Evolutionary conservation across 2,797 vertebrate species (phyloP).

Genomic region (Ambastaia sidthimunki): DNA sequence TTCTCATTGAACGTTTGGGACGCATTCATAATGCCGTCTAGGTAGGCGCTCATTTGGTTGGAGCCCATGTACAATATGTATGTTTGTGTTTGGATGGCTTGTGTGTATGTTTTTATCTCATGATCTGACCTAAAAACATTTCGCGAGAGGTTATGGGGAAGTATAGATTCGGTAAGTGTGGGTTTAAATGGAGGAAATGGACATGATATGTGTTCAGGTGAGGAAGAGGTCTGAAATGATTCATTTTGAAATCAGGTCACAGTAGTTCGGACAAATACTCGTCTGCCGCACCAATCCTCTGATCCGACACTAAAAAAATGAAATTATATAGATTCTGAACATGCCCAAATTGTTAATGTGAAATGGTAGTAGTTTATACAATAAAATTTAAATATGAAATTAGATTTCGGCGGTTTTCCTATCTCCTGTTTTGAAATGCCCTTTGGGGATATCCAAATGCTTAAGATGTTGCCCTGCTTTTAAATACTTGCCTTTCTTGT

Average conservation of each 20-base stretch:
- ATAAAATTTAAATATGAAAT: neutral
- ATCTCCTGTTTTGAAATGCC: neutral
- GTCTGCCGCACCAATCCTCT: neutral
- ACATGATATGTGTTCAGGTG: neutral
- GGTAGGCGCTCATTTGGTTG: neutral
- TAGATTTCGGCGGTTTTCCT: neutral
- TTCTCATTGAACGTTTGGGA: neutral
- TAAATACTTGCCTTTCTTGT: constrained; percentile 13
- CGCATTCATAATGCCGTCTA: neutral
- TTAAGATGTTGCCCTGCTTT: neutral
- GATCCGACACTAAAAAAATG: neutral
- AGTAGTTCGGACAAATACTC: neutral
- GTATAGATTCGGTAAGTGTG: neutral
- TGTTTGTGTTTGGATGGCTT: constrained; percentile 4
- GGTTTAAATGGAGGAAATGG: neutral
- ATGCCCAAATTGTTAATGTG: neutral
- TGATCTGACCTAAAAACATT: neutral
- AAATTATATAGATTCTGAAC: neutral
- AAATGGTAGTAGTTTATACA: too few relatives aligned
- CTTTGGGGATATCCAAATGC: constrained; percentile 1
- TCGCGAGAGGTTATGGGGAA: neutral
- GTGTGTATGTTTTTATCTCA: neutral
- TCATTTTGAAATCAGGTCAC: constrained; percentile 6
- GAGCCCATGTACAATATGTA: too few relatives aligned
- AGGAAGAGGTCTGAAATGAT: neutral